Conservation (phyloP, 1,140 invertebrate species). For the Venustaconcha ellipsiformis region DNA sequence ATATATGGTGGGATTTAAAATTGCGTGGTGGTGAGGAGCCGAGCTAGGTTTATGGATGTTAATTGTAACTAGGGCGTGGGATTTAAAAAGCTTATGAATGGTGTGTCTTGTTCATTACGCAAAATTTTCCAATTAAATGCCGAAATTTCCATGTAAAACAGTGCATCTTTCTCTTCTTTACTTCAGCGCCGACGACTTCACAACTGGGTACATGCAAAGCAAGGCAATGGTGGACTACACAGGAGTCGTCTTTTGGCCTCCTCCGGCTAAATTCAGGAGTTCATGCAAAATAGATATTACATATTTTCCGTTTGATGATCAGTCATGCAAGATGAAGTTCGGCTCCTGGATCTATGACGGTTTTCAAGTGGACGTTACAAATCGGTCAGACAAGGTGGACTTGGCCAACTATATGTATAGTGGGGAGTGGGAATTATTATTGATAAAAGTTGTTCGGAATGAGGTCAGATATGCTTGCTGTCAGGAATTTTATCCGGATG, state of each 20-base stretch:
- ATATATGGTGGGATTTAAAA: no score
- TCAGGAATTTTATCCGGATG: slow-evolving; percentile 73
- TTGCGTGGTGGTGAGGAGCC: no score
- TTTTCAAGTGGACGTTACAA: slow-evolving; percentile 72
- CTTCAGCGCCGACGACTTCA: slow-evolving; percentile 73
- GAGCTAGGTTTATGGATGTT: no score
- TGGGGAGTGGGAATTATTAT: slow-evolving; percentile 74
- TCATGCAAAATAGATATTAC: slow-evolving; percentile 90
- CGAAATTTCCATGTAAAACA: no score
- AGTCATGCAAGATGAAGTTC: slow-evolving; percentile 63
- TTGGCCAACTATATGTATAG: slow-evolving; percentile 74
- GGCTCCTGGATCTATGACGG: slow-evolving; percentile 68
- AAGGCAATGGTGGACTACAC: slow-evolving; percentile 55
- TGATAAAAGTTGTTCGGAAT: slow-evolving; percentile 70
- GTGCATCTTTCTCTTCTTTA: background rate
- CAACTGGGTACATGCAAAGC: slow-evolving; percentile 72
- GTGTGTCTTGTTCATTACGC: no score
- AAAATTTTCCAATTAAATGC: no score
- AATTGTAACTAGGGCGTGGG: no score
- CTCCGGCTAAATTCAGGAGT: slow-evolving; percentile 69
- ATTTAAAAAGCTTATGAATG: no score
- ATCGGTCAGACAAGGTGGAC: slow-evolving; percentile 72
- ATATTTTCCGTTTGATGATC: slow-evolving; percentile 69
- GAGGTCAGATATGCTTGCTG: slow-evolving; percentile 73
- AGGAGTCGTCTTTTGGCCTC: slow-evolving; percentile 64